These are phyloP conservation scores for Lasioglossum albipes DNA, from an alignment of 1,140 invertebrate species.

Conservation along the genomic window DNA sequence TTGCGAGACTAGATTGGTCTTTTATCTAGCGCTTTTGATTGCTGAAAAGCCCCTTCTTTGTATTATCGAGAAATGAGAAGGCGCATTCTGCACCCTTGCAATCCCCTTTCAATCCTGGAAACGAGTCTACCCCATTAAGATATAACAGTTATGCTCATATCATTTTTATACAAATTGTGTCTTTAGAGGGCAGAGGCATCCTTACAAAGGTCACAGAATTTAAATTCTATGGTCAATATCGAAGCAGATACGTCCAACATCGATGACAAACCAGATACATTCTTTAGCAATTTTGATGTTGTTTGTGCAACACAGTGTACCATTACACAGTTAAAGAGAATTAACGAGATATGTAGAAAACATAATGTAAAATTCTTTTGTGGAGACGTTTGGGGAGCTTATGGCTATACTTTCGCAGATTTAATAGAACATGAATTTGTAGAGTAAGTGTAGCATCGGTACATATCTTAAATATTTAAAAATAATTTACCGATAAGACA, in stretches of 20 bases:
- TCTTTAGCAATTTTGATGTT: conserved; percentile 91
- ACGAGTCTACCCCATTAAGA: too few relatives aligned
- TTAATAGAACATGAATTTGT: conserved; percentile 92
- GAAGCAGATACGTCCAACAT: conserved; percentile 84
- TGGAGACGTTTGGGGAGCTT: conserved; percentile 95
- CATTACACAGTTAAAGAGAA: conserved; percentile 85
- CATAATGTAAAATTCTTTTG: conserved; percentile 92
- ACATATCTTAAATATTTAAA: background rate
- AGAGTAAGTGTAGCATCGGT: conserved; percentile 83
- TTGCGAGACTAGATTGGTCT: too few relatives aligned
- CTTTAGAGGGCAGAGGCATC: conserved; percentile 91
- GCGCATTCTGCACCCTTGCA: too few relatives aligned
- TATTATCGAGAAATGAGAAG: too few relatives aligned
- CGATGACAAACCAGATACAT: conserved; percentile 85
- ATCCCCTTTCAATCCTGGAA: too few relatives aligned
- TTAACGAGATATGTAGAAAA: conserved; percentile 90
- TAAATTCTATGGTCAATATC: conserved; percentile 97
- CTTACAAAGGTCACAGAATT: conserved; percentile 85
- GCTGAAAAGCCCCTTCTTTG: too few relatives aligned
- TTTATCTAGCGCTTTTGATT: too few relatives aligned
- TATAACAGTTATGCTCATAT: background rate
- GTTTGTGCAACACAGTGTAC: conserved; percentile 90
- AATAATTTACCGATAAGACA: background rate
- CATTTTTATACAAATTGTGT: conserved; percentile 34
- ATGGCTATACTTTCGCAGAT: conserved; percentile 95